Conservation (phyloP, 2,797 vertebrate genomes). For the Tokudaia tokunoshimensis region DNA sequence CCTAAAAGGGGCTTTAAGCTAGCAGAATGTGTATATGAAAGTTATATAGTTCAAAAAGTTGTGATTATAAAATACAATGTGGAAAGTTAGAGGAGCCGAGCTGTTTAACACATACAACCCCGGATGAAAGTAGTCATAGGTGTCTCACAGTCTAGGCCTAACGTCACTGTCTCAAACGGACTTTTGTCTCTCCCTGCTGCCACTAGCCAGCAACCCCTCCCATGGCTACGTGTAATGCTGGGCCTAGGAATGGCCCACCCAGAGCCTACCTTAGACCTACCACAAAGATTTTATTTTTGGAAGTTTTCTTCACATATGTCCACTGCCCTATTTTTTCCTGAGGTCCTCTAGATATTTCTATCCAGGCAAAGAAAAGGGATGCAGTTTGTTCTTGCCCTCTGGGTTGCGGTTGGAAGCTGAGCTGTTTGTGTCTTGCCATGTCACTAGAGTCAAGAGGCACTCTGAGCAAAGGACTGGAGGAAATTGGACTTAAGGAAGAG, state of each 20-base stretch:
- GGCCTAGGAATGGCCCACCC: not conserved
- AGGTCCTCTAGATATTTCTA: slow-evolving; percentile 25
- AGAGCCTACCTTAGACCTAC: not conserved
- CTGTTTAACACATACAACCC: not conserved
- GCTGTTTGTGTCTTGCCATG: not conserved
- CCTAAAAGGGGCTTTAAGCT: slow-evolving; percentile 48
- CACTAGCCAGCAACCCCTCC: not conserved
- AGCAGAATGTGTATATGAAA: slow-evolving; percentile 19
- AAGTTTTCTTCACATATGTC: not conserved
- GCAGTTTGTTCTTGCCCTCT: not conserved
- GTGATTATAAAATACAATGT: slow-evolving; percentile 13
- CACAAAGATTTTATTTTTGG: not conserved
- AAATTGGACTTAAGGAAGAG: not conserved
- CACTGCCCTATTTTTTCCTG: not conserved
- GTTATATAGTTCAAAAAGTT: slow-evolving; percentile 5
- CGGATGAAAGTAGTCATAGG: not conserved
- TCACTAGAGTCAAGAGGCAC: not conserved
- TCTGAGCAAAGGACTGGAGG: not conserved
- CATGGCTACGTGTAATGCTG: accelerated
- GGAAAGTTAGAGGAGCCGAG: slow-evolving; percentile 12
- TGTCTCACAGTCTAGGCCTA: not conserved
- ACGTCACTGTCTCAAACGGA: not conserved
- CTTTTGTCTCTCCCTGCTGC: not conserved
- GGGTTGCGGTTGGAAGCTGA: not conserved
- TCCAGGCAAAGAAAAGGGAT: no score